These are phyloP conservation scores for Teleiodes luculella DNA, from an alignment of 2,888 invertebrate genomes.

Conservation along the genomic window DNA sequence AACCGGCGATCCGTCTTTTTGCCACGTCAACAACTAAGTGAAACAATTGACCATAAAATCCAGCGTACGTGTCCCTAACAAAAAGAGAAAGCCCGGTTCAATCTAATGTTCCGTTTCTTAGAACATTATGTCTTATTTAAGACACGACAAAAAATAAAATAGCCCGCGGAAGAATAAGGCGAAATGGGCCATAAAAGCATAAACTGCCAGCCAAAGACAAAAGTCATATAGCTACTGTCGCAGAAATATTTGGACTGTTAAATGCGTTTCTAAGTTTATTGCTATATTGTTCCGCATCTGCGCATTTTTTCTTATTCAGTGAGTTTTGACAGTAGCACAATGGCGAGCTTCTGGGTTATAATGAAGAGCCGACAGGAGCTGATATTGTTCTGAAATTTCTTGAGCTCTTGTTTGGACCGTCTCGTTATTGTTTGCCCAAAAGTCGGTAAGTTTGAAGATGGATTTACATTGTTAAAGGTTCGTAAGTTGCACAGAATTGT, in stretches of 20 bases:
- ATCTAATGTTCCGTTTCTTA: conserved; percentile 73
- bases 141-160: conserved; percentile 68
- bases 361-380: conserved; percentile 48
- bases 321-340: conserved; percentile 65
- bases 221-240: conserved; percentile 62
- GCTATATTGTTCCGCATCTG: conserved; percentile 63
- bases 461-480: conserved; percentile 11
- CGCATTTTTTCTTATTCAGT: conserved; percentile 55
- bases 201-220: conserved; percentile 64
- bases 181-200: conserved; percentile 71
- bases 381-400: conserved; percentile 28
- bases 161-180: conserved; percentile 64
- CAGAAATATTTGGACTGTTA: conserved; percentile 66
- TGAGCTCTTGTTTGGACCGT: conserved; percentile 8
- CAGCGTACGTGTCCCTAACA: conserved; percentile 65
- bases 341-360: conserved; percentile 65
- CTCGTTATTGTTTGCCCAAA: conserved; percentile 36
- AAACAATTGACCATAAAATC: conserved; percentile 76
- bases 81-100: conserved; percentile 70
- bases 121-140: conserved; percentile 78
- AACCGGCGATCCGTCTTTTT: conserved; percentile 39
- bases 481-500: conserved; percentile 5
- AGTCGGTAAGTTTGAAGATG: conserved; percentile 16
- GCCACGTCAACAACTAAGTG: conserved; percentile 59
- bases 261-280: conserved; percentile 63